A percentile compares a stretch with the other conserved stretches of the same genome.
Evolutionary conservation across 2,113 vertebrate species (phyloP).

Genomic region (Butorides virescens): DNA sequence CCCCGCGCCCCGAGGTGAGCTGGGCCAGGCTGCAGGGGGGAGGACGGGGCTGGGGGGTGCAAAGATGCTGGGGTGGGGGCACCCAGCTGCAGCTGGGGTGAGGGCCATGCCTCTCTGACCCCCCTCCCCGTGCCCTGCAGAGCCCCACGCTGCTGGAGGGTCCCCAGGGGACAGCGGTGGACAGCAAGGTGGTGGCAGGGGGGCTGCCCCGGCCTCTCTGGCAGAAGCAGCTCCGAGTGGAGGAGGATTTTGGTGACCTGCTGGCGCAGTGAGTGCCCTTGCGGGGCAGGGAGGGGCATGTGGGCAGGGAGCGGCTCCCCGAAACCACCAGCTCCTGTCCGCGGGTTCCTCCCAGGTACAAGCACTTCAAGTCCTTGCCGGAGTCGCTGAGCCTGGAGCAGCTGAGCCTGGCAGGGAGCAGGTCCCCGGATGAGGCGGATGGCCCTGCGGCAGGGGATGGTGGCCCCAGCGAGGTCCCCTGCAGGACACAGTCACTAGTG

Average conservation of each 20-base stretch:
- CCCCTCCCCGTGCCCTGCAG: neutral
- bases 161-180: neutral
- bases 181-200: neutral
- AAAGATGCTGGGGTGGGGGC: neutral
- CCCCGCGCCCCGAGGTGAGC: slow-evolving; percentile 69
- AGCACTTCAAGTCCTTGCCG: slow-evolving; percentile 74
- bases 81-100: neutral
- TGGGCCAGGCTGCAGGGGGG: neutral
- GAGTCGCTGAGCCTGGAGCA: slow-evolving; percentile 49
- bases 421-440: neutral
- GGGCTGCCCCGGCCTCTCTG: slow-evolving; percentile 23
- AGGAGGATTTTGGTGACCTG: slow-evolving; percentile 66
- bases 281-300: too few species aligned
- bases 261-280: slow-evolving; percentile 75
- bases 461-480: neutral
- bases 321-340: neutral
- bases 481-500: neutral
- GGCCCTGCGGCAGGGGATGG: neutral
- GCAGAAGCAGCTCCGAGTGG: slow-evolving; percentile 45
- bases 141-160: neutral
- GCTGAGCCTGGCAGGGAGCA: neutral
- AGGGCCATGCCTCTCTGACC: fast-evolving
- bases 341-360: slow-evolving; percentile 52
- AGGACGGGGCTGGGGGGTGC: too few species aligned
- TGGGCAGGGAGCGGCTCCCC: fast-evolving